Base-by-base conservation (phyloP, 2,113 vertebrate species). In the Anolis carolinensis region DNA sequence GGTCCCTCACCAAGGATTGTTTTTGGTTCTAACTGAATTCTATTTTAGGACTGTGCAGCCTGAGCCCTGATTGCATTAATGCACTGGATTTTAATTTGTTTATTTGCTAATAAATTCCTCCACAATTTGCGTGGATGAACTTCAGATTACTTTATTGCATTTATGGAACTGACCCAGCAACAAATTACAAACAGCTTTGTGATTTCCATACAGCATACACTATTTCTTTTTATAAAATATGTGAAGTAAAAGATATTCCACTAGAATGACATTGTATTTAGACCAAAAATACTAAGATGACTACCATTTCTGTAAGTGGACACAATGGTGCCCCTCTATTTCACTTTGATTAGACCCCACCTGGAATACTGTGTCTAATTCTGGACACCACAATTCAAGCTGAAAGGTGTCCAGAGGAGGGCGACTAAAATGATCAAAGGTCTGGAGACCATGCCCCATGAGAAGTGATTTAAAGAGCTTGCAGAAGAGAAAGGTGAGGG, bases 51-150 rank as follows among this genome's bases (percentile, higher is more conserved):
- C 85, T 87, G 32, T 59, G 88, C 92, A 92, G 79, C 68, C 88
- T 85, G 84, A 76, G 87, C 83, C 85, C 77, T 90, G 92, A 89
- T 92, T 90, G 85, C 90, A 89, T 86, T 73, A 83, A 27, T 89
- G 65, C 87, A 79, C 20, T 86, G 83, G 86, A 86, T 92, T 93
- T 93, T 91, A 87, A 90, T 94, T 87, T 91, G 88, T 94, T 90
- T 94, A 93, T 90, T 91, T 94, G 39, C 74, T 91, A 93, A 92
- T 91, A 88, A 89, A 91, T 86, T 89, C 85, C 84, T 90, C 71
- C 86, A 81, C 89, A 87, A 89, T 92, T 87, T 86, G 78, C 84
- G 85, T 93, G 85, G 84, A 84, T 89, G 76, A 89, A 92, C 82
- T 75, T 85, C 85, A 79, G 82, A 27, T 73, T 87, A 30, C 68